Evolutionary conservation across 1,140 invertebrate species (phyloP).

Genomic region (Anastrepha obliqua): DNA sequence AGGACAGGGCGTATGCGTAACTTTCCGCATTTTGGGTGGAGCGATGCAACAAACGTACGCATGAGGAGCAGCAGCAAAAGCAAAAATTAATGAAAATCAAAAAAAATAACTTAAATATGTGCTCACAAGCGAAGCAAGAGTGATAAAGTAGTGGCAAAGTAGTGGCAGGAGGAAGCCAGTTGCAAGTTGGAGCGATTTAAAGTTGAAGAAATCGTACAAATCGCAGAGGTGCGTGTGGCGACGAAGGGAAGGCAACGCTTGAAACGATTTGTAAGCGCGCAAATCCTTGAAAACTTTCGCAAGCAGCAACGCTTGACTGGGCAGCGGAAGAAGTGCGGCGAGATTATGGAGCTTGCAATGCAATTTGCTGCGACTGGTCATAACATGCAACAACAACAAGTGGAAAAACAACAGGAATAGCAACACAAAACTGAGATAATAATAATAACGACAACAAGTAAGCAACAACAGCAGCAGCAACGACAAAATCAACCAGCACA

Average conservation of each 20-base stretch:
- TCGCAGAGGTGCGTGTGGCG: neutral
- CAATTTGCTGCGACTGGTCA: constrained; percentile 27
- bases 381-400: neutral
- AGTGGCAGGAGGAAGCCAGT: neutral
- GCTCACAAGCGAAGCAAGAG: neutral
- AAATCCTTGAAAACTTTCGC: constrained; percentile 43
- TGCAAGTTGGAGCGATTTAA: constrained; percentile 12
- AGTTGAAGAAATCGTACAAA: neutral
- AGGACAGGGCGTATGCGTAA: constrained; percentile 37
- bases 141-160: neutral
- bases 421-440: neutral
- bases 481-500: constrained; percentile 35
- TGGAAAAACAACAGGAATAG: neutral
- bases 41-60: neutral
- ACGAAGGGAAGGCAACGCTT: neutral
- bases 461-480: neutral
- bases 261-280: constrained; percentile 21
- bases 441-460: neutral
- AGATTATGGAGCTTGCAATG: constrained; percentile 15
- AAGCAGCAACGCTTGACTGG: neutral
- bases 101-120: constrained; percentile 39
- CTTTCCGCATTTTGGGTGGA: neutral
- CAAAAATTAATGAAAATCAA: constrained; percentile 45
- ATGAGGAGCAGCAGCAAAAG: no score
- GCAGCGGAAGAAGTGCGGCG: neutral